Conservation (phyloP, 2,888 invertebrate species). For the Leptopilina myrica region DNA sequence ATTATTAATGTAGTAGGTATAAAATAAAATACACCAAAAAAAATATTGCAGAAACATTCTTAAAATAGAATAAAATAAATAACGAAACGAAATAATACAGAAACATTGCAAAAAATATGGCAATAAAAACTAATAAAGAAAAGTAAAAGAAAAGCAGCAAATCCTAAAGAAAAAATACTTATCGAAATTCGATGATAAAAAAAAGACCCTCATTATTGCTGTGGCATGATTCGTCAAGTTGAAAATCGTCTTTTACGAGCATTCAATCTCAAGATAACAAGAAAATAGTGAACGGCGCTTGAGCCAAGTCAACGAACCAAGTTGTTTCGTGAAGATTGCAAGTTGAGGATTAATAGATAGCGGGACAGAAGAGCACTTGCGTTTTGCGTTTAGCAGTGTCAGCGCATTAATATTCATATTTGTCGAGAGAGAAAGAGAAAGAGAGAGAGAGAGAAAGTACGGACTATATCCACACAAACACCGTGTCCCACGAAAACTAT, state of each 20-base stretch:
- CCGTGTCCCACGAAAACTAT: slow-evolving; percentile 47
- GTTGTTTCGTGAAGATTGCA: slow-evolving; percentile 51
- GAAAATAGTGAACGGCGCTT: slow-evolving; percentile 33
- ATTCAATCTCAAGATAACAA: slow-evolving; percentile 34
- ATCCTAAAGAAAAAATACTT: neutral
- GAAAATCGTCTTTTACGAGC: slow-evolving; percentile 23
- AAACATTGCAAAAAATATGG: too few species aligned
- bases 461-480: slow-evolving; percentile 46
- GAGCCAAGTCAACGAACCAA: slow-evolving; percentile 40
- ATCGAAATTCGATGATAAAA: neutral
- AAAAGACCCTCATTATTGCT: slow-evolving; percentile 26
- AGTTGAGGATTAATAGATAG: slow-evolving; percentile 69
- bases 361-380: slow-evolving; percentile 60
- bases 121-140: too few species aligned
- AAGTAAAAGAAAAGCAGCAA: too few species aligned
- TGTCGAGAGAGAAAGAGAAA: slow-evolving; percentile 49
- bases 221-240: slow-evolving; percentile 17
- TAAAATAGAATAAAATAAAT: too few species aligned
- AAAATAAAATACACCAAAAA: too few species aligned
- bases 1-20: too few species aligned
- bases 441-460: slow-evolving; percentile 37
- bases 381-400: slow-evolving; percentile 71
- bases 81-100: too few species aligned
- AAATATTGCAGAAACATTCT: too few species aligned
- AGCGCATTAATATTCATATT: slow-evolving; percentile 76